Conservation (phyloP, 2,888 invertebrate genomes). For the Erebia palarica region DNA sequence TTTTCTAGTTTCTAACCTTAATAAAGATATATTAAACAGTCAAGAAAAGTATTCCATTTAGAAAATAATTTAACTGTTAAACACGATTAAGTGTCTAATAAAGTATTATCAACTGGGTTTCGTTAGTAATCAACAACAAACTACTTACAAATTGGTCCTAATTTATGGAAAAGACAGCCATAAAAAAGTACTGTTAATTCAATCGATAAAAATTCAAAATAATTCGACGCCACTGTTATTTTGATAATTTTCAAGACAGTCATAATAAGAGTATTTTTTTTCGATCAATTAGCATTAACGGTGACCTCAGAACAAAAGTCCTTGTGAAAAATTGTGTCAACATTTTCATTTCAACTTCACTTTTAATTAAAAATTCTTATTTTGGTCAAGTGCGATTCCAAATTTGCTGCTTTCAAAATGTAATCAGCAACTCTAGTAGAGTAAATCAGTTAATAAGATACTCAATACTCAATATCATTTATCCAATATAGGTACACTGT, state of each 20-base stretch:
- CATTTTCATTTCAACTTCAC: neutral
- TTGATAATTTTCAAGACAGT: neutral
- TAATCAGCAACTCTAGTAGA: no score
- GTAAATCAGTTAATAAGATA: neutral
- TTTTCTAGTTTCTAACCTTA: no score
- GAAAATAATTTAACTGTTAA: no score
- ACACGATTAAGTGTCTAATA: no score
- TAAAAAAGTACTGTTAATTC: constrained; percentile 3
- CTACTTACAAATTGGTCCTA: neutral
- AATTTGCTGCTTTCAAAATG: no score
- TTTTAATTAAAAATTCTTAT: neutral
- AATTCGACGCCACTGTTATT: neutral
- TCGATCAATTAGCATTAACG: constrained; percentile 9
- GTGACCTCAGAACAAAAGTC: constrained; percentile 1
- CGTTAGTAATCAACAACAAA: no score
- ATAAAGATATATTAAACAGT: no score
- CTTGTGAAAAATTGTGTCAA: constrained; percentile 14
- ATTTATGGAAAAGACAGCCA: constrained; percentile 2
- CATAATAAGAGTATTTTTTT: neutral
- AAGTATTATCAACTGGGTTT: no score
- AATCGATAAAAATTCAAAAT: constrained; percentile 1
- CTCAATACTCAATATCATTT: no score
- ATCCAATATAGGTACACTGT: no score
- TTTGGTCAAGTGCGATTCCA: no score
- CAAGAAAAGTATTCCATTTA: no score